Evolutionary conservation across 2,797 vertebrate species (phyloP).

Genomic region (Cyclopterus lumpus): DNA sequence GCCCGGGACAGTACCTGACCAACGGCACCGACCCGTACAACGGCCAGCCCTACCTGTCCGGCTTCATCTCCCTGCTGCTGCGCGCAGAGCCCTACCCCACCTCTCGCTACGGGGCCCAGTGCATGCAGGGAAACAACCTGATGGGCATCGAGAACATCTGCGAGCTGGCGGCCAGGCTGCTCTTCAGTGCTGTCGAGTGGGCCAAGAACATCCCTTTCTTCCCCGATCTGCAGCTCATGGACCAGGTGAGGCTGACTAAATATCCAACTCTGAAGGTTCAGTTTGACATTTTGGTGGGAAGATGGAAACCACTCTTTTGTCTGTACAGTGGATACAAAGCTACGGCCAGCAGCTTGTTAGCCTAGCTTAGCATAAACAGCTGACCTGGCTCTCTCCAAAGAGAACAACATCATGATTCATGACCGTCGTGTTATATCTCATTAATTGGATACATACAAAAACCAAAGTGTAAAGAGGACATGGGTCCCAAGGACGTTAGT

Average conservation of each 20-base stretch:
- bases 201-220: constrained; percentile 93
- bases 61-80: constrained; percentile 90
- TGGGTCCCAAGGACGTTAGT: background rate
- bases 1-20: constrained; percentile 87
- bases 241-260: constrained; percentile 79
- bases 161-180: constrained; percentile 89
- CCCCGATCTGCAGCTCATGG: constrained; percentile 90
- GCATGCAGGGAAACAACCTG: constrained; percentile 91
- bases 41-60: constrained; percentile 87
- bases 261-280: background rate
- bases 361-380: background rate
- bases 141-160: constrained; percentile 93
- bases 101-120: constrained; percentile 88
- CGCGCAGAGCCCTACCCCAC: constrained; percentile 90
- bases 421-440: background rate
- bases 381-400: background rate
- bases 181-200: constrained; percentile 91
- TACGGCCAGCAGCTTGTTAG: background rate
- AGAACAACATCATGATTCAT: background rate
- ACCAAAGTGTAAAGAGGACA: too few species aligned
- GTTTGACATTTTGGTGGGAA: background rate
- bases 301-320: background rate
- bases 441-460: too few species aligned
- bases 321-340: too few species aligned
- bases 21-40: constrained; percentile 87